Percentiles rank a stretch among this genome's conserved stretches.
These are phyloP conservation scores for Stegana nigrithorax DNA, from an alignment of 2,888 invertebrate species.

Conservation along the genomic window DNA sequence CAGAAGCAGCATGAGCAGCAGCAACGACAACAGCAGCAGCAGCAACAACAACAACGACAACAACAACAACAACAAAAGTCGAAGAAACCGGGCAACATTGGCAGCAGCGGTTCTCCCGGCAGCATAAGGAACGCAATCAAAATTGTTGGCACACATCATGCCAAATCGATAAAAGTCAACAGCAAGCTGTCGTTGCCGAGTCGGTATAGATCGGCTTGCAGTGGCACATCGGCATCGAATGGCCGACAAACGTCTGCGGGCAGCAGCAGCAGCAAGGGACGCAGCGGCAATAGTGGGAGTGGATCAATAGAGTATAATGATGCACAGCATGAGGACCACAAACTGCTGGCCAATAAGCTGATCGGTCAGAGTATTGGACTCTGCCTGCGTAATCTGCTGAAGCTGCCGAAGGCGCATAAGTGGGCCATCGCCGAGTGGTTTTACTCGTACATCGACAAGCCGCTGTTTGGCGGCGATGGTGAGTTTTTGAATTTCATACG, in stretches of 20 bases:
- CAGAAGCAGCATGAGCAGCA: slow-evolving; percentile 6
- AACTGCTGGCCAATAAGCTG: slow-evolving; percentile 79
- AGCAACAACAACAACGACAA: slow-evolving; percentile 1
- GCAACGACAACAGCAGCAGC: slow-evolving; percentile 13
- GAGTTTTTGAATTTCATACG: slow-evolving; percentile 75
- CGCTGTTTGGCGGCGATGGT: slow-evolving; percentile 94
- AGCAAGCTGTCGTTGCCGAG: background rate
- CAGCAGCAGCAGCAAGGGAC: background rate
- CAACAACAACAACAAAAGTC: slow-evolving; percentile 18
- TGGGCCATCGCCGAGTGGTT: slow-evolving; percentile 99
- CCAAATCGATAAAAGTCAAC: background rate
- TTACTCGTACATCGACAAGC: slow-evolving; percentile 97
- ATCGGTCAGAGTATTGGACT: slow-evolving; percentile 91
- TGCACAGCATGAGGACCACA: slow-evolving; percentile 32
- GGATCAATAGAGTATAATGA: slow-evolving; percentile 31
- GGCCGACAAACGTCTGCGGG: background rate
- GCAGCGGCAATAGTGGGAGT: slow-evolving; percentile 17
- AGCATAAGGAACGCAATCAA: background rate
- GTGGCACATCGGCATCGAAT: background rate
- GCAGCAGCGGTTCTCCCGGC: background rate
- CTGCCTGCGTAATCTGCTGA: slow-evolving; percentile 89
- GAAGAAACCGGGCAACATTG: background rate
- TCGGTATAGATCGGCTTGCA: background rate
- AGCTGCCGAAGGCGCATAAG: slow-evolving; percentile 97
- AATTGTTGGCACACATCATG: too few relatives aligned